Conservation (phyloP, 1,140 invertebrate genomes). For the Bathynomus jamesi region DNA sequence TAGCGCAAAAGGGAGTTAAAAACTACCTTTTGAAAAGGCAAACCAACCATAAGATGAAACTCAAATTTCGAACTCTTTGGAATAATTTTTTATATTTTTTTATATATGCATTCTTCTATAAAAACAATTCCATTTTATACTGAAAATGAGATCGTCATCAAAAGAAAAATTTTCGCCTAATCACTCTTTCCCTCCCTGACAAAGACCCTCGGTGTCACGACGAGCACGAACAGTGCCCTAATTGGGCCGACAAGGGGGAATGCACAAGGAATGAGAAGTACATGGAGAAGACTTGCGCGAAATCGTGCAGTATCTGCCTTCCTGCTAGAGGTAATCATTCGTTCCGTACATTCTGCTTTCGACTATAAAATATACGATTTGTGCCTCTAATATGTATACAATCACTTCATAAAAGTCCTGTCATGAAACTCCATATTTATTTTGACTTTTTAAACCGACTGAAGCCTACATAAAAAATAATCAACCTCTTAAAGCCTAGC, state of each 20-base stretch:
- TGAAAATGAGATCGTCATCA: background rate
- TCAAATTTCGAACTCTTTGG: background rate
- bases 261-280: slow-evolving; percentile 24
- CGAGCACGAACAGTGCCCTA: slow-evolving; percentile 18
- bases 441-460: too few species aligned
- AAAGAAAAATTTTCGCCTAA: background rate
- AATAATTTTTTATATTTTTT: background rate
- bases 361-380: background rate
- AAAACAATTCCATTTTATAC: too few species aligned
- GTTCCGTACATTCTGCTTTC: background rate
- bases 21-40: background rate
- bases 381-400: background rate
- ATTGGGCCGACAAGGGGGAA: slow-evolving; percentile 30
- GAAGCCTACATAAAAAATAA: background rate
- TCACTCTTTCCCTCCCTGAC: background rate
- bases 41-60: background rate
- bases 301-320: slow-evolving; percentile 28
- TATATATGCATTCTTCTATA: too few species aligned
- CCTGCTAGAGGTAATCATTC: slow-evolving; percentile 24
- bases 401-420: too few species aligned
- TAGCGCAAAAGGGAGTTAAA: background rate
- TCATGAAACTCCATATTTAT: too few species aligned
- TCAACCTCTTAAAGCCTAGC: background rate
- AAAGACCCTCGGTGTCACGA: slow-evolving; percentile 22
- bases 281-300: slow-evolving; percentile 26